Conservation (phyloP, 2,797 vertebrate species). For the Hirundo rustica region DNA sequence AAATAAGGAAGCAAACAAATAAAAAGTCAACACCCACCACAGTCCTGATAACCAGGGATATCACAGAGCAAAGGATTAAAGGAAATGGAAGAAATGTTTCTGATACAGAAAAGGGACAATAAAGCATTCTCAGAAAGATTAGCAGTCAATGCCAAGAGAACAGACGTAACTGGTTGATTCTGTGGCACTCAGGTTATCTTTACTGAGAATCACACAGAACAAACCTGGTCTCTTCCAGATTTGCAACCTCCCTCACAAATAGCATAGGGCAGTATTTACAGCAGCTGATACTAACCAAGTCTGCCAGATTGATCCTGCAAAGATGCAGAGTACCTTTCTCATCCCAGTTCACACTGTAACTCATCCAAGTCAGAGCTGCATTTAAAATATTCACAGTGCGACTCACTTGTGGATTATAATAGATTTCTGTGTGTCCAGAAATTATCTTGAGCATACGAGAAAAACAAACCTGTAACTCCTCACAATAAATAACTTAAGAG, state of each 20-base stretch:
- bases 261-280: neutral
- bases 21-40: neutral
- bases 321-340: neutral
- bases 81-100: neutral
- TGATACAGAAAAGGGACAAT: neutral
- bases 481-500: neutral
- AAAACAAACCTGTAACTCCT: neutral
- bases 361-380: neutral
- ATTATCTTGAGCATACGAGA: neutral
- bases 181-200: neutral
- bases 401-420: neutral
- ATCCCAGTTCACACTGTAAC: neutral
- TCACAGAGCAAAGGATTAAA: neutral
- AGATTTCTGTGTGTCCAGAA: neutral
- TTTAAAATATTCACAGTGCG: neutral
- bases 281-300: neutral
- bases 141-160: neutral
- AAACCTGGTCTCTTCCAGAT: neutral
- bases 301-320: neutral
- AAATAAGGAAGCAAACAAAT: neutral
- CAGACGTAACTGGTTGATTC: neutral
- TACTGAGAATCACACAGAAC: neutral
- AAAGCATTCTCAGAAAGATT: neutral
- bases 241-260: neutral
- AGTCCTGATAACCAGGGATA: neutral